Base-by-base conservation (phyloP, 2,888 invertebrate species). In the Cataglyphis livida region DNA sequence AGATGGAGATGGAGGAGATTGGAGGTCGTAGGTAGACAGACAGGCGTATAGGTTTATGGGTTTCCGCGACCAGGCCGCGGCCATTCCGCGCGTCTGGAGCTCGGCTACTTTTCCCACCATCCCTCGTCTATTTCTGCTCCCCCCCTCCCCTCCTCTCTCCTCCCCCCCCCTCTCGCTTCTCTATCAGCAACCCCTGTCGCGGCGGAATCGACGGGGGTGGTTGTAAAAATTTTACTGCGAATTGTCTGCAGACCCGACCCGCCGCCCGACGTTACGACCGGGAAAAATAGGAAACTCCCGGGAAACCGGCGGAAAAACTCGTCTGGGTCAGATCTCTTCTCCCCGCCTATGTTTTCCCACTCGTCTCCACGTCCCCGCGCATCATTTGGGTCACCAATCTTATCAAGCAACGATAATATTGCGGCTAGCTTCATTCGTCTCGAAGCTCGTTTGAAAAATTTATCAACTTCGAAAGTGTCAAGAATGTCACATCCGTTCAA, bases 161-260 rank as follows among this genome's bases (percentile, higher is more conserved):
- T 9, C 54, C 1, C 25, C n/a, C 25, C 65, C 18, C 59, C 70
- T 35, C 44, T 12, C 54, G 21, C 41, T 83, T 87, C 83, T 82
- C 82, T 83, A 79, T 85, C 75, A 76, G 83, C 73, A 75, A 84
- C 86, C 85, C 87, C 81, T 79, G 88, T 83, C 85, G 86, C 82
- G 85, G 85, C 86, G 84, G 86, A 84, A 79, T 79, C 78, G 87
- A 44, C 76, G 85, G 85, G 89, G 87, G 88, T 86, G 91, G 90
- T 88, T 91, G 93, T 94, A 94, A 94, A 94, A 94, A 94, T 94
- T 94, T 94, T 94, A 94, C 94, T 94, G 94, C 94, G 94, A 94
- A 94, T 94, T 94, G 94, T 94, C 94, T 94, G 93, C 94, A 92
- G 92, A 93, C 93, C 89, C 92, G 91, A 90, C 87, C 91, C 83